Percentiles rank a stretch among this genome's conserved stretches.
phyloP scores from a whole-genome alignment of 2,888 invertebrate genomes.

The Pandemis corylana region DNA sequence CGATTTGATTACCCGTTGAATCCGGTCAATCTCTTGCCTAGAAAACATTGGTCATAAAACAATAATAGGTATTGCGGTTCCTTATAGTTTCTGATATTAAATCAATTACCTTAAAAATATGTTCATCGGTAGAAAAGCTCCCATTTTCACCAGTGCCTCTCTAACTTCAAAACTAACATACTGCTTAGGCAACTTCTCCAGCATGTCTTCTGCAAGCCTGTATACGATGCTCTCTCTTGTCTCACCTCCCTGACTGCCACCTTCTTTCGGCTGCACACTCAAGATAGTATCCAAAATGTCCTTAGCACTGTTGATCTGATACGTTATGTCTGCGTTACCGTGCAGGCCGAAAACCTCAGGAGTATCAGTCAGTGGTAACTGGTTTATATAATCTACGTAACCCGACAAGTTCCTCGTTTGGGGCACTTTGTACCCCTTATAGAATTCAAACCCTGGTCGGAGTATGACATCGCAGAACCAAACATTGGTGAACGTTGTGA shows the following conservation, averaged over 20 bases:
- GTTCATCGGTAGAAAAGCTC: conserved; percentile 96
- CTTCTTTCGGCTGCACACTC: conserved; percentile 98
- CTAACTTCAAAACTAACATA: conserved; percentile 96
- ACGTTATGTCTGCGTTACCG: conserved; percentile 98
- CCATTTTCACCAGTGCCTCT: conserved; percentile 96
- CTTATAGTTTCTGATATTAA: too few species aligned
- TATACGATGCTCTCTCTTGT: conserved; percentile 97
- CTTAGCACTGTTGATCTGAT: conserved; percentile 98
- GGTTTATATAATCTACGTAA: conserved; percentile 94
- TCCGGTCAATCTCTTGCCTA: conserved; percentile 91
- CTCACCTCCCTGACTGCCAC: conserved; percentile 95
- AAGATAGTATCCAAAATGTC: conserved; percentile 97
- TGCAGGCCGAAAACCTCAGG: conserved; percentile 99
- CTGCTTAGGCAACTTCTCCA: conserved; percentile 89
- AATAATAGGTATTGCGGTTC: too few species aligned
- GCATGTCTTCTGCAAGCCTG: conserved; percentile 96
- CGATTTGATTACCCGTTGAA: conserved; percentile 92
- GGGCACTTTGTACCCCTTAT: conserved; percentile 96
- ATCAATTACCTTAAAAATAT: conserved; percentile 90
- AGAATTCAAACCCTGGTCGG: conserved; percentile 95
- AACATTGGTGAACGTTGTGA: conserved; percentile 96
- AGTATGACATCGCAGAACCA: conserved; percentile 98
- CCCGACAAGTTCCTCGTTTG: conserved; percentile 90
- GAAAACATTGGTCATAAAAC: conserved; percentile 40
- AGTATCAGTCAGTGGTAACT: conserved; percentile 93